phyloP scores from a whole-genome alignment of 2,888 invertebrate genomes.

The Ceriagrion tenellum region DNA sequence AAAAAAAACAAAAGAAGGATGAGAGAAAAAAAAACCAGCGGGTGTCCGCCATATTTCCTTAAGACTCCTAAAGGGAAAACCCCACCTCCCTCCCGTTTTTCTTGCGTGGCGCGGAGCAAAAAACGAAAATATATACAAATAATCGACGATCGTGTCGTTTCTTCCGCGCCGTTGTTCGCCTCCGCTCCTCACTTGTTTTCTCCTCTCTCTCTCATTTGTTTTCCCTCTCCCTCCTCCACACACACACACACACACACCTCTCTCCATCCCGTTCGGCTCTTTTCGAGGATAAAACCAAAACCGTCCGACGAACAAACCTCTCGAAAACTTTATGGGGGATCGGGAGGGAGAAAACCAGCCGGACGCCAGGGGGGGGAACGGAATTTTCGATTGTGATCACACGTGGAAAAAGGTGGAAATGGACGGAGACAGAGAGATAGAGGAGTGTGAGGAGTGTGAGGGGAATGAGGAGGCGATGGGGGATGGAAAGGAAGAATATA shows the following conservation, averaged over 20 bases:
- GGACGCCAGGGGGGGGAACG: not conserved
- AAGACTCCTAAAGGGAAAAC: not conserved
- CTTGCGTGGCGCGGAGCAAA: not conserved
- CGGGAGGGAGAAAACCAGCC: not conserved
- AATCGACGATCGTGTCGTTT: constrained; percentile 30
- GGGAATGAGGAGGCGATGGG: not conserved
- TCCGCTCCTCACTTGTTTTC: not conserved
- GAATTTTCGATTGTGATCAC: constrained; percentile 25
- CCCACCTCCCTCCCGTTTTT: not conserved
- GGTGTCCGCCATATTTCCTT: not conserved
- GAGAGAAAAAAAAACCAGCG: not conserved
- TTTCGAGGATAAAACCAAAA: constrained; percentile 10
- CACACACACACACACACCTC: not conserved
- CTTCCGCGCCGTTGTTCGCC: not conserved
- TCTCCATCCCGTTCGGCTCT: not conserved
- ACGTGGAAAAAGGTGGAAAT: not conserved
- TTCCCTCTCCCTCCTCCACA: not conserved
- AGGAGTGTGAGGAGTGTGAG: not conserved
- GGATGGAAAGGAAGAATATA: not conserved
- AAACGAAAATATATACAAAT: constrained; percentile 16
- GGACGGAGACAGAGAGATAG: not conserved
- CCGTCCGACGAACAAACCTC: not conserved
- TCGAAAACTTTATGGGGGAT: constrained; percentile 25
- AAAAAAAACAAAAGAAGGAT: not conserved
- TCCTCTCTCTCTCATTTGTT: not conserved